These are phyloP conservation scores for Drosophila pruinosa DNA, from an alignment of 1,140 invertebrate genomes.

Conservation along the genomic window DNA sequence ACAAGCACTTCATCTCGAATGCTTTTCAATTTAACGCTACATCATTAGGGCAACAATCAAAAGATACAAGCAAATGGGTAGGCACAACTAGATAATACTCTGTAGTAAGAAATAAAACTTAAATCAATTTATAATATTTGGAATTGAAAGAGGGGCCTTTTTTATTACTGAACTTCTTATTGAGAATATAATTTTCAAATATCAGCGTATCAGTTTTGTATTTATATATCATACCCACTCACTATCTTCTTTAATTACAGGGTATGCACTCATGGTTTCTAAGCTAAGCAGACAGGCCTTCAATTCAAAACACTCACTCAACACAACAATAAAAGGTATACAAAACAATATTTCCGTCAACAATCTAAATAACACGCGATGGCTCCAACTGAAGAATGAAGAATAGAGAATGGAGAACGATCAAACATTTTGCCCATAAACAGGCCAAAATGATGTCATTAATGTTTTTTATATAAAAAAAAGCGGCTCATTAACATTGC, in stretches of 20 bases:
- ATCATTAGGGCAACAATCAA: too few species aligned
- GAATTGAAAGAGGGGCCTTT: too few species aligned
- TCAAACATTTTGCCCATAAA: constrained; percentile 17
- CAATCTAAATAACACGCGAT: neutral
- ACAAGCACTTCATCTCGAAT: neutral
- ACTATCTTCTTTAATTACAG: neutral
- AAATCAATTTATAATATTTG: too few species aligned
- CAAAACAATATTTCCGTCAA: constrained; percentile 22
- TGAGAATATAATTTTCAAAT: neutral
- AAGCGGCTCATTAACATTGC: constrained; percentile 24
- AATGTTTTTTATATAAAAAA: constrained; percentile 25
- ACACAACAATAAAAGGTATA: neutral
- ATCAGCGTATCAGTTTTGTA: neutral
- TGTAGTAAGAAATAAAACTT: neutral
- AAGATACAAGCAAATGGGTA: neutral
- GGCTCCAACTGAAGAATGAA: neutral
- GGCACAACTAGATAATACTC: neutral
- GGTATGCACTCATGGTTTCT: neutral
- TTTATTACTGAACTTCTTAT: too few species aligned
- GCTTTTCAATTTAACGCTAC: constrained; percentile 11
- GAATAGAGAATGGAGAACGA: constrained; percentile 5
- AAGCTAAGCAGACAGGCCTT: constrained; percentile 2
- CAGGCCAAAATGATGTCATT: constrained; percentile 37
- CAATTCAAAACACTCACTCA: neutral
- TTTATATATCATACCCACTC: neutral